These are phyloP conservation scores for Engystomops pustulosus DNA, from an alignment of 2,113 vertebrate species.

Conservation along the genomic window DNA sequence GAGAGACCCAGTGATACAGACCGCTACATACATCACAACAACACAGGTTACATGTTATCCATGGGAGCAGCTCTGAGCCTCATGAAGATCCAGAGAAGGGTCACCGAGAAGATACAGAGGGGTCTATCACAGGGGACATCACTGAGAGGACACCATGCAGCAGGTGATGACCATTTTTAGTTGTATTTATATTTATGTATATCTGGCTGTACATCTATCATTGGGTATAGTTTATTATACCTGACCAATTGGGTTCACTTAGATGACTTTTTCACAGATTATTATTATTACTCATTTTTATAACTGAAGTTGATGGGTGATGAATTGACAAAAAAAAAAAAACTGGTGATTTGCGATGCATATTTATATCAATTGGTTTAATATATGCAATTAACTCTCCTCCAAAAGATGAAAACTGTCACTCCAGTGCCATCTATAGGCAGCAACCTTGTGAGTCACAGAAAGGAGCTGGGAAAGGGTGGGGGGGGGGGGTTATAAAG, in stretches of 20 bases:
- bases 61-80: constrained; percentile 49
- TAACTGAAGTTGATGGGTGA: not conserved
- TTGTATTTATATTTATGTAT: not conserved
- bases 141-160: not conserved
- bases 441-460: too few species aligned
- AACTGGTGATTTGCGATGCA: too few species aligned
- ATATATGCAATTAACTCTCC: too few species aligned
- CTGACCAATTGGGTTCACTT: too few species aligned
- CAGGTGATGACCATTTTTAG: constrained; percentile 26
- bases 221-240: not conserved
- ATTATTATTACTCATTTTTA: not conserved
- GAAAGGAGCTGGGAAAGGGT: too few species aligned
- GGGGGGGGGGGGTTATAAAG: too few species aligned
- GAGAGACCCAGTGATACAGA: not conserved
- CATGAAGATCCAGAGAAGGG: constrained; percentile 31
- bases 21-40: not conserved
- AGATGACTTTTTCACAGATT: too few species aligned
- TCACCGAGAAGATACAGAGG: constrained; percentile 16
- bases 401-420: too few species aligned
- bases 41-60: not conserved
- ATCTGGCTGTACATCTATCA: not conserved
- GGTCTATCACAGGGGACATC: not conserved
- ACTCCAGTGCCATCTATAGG: too few species aligned
- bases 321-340: not conserved
- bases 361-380: too few species aligned